Percentiles rank a stretch among this genome's conserved stretches.
These are phyloP conservation scores for Dicyrtoma fusca DNA, from an alignment of 2,888 invertebrate species.

Conservation along the genomic window DNA sequence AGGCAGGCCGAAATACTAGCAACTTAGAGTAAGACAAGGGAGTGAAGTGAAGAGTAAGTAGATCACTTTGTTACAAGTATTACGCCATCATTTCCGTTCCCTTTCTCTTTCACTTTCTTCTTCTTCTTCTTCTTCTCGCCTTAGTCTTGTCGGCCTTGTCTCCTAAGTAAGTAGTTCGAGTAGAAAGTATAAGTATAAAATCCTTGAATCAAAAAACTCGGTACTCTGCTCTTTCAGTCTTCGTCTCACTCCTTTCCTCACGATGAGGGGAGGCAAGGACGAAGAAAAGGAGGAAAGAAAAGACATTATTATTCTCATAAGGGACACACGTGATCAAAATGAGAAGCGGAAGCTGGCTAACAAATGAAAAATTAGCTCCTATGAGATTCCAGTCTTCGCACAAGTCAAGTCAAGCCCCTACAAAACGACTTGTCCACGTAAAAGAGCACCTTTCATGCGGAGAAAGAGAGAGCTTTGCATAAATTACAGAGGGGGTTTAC, in stretches of 20 bases:
- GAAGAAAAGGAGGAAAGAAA: background rate
- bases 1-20: too few relatives aligned
- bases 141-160: background rate
- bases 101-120: background rate
- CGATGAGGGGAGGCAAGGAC: background rate
- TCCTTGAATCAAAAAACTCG: background rate
- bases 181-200: background rate
- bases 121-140: background rate
- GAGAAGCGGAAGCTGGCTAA: conserved; percentile 3
- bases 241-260: background rate
- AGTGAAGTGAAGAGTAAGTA: too few relatives aligned
- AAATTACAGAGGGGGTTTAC: too few relatives aligned
- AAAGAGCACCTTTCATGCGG: too few relatives aligned
- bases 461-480: too few relatives aligned
- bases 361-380: conserved; percentile 9
- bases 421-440: too few relatives aligned
- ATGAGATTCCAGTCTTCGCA: background rate
- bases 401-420: too few relatives aligned
- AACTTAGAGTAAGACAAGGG: too few relatives aligned
- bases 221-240: conserved; percentile 9
- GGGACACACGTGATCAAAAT: conserved; percentile 13
- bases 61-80: too few relatives aligned
- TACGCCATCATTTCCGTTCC: too few relatives aligned
- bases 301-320: conserved; percentile 6
- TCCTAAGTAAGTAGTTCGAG: background rate